These are phyloP conservation scores for Dendrocincla fuliginosa DNA, from an alignment of 2,797 vertebrate species.

Conservation along the genomic window DNA sequence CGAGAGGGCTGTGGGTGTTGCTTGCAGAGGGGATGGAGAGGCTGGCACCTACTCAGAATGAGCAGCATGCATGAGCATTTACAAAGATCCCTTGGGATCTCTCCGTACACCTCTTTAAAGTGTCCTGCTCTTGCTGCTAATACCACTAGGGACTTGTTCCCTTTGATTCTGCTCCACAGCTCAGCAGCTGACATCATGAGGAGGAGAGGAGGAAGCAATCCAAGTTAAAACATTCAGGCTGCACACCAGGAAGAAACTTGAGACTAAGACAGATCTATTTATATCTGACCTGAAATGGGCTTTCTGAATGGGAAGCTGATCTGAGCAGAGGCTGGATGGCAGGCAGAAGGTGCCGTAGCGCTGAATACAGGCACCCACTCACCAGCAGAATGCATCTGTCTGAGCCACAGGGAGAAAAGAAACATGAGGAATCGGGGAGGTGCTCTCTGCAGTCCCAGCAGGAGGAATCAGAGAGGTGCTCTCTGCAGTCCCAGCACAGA, in stretches of 20 bases:
- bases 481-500: not conserved
- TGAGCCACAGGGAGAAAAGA: not conserved
- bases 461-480: too few species aligned
- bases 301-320: conserved; percentile 67
- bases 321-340: conserved; percentile 44
- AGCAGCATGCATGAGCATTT: not conserved
- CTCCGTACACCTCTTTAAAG: not conserved
- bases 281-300: conserved; percentile 72
- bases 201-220: conserved; percentile 57
- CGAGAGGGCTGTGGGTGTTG: not conserved
- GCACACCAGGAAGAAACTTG: conserved; percentile 64
- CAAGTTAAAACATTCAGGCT: conserved; percentile 58
- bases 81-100: not conserved
- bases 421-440: not conserved
- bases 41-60: conserved; percentile 7
- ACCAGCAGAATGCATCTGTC: not conserved
- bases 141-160: conserved; percentile 46
- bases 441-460: too few species aligned
- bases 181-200: conserved; percentile 53
- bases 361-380: conserved; percentile 25
- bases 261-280: conserved; percentile 70
- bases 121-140: conserved; percentile 35
- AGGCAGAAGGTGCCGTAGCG: conserved; percentile 37
- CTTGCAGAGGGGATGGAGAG: not conserved
- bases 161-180: conserved; percentile 34